Conservation (phyloP, 2,888 invertebrate genomes). For the Dione vanillae region DNA sequence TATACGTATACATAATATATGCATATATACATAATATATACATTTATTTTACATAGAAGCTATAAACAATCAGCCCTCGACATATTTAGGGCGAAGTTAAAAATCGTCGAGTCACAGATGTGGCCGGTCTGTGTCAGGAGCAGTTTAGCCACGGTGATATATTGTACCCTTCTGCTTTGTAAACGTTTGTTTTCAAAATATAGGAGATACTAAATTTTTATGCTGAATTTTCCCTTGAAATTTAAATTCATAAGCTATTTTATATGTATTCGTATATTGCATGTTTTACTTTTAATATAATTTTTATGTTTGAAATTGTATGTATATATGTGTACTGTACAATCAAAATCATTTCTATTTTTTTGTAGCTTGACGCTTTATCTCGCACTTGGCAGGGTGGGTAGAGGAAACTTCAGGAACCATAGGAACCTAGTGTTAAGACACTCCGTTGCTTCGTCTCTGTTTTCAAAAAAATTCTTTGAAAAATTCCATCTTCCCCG, state of each 20-base stretch:
- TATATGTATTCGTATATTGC: neutral
- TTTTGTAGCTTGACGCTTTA: too few species aligned
- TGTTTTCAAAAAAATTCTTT: too few species aligned
- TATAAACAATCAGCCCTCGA: conserved; percentile 17
- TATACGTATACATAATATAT: too few species aligned
- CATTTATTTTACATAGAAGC: neutral
- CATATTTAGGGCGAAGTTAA: conserved; percentile 31
- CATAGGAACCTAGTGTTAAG: too few species aligned
- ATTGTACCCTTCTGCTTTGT: conserved; percentile 24
- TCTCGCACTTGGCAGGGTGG: too few species aligned
- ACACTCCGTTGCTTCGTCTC: too few species aligned
- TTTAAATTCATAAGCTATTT: neutral
- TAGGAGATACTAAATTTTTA: conserved; percentile 18
- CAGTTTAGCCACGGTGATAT: conserved; percentile 31
- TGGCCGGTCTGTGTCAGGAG: conserved; percentile 28
- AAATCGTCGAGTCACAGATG: conserved; percentile 42
- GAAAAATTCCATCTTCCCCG: too few species aligned
- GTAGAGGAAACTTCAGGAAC: too few species aligned
- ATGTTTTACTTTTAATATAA: neutral
- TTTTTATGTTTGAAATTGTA: too few species aligned
- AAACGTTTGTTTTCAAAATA: conserved; percentile 24
- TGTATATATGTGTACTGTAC: too few species aligned
- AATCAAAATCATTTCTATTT: too few species aligned
- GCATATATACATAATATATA: neutral
- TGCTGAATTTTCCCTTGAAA: neutral